Base-by-base conservation (phyloP, 2,113 vertebrate genomes). In the Tenebrosternarchus preto region DNA sequence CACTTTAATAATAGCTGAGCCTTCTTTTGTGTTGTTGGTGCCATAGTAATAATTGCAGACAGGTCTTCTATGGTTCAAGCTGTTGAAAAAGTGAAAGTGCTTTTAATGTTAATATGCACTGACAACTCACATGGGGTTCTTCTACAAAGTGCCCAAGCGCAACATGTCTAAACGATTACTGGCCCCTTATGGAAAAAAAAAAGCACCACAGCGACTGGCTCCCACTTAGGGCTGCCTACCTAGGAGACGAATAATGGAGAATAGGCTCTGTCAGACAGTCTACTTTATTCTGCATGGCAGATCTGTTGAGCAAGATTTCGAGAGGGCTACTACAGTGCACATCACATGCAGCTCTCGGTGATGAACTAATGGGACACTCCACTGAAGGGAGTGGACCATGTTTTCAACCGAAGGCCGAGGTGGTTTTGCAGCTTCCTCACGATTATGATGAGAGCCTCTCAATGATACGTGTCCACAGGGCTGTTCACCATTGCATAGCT, bases 241-340 rank as follows among this genome's bases (percentile, higher is more conserved):
- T 57, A 11, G 8, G 39, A 59, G 72, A 24, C 9, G 22, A 77
- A 27, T 64, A 24, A 29, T n/a, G 4, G 25, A 50, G 39, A 19
- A 29, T 16, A 50, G 57, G 17, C 11, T 76, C 39, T 66, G 46
- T 76, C 74, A 76, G 43, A 76, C 16, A 29, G 3, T 4, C 19
- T 50, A 22, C 25, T 66, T 68, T 33, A 77, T 55, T 24, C 43
- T 15, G 19, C 16, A 53, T 11, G 20, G 63, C 39, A 43, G 59
- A 24, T 29, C 25, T 24, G 59, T 15, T 33, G 43, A 31, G 53
- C 46, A 55, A 27, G 25, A n/a, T 33, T 77, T 53, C 64, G 19
- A 55, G 43, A 53, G 6, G 43, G 27, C 43, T 46, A 50, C 50
- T 22, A 33, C 12, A 55, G 53, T 66, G 43, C 43, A 66, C 74